phyloP scores from a whole-genome alignment of 2,797 vertebrate species.

The Acrocephalus scirpaceus region DNA sequence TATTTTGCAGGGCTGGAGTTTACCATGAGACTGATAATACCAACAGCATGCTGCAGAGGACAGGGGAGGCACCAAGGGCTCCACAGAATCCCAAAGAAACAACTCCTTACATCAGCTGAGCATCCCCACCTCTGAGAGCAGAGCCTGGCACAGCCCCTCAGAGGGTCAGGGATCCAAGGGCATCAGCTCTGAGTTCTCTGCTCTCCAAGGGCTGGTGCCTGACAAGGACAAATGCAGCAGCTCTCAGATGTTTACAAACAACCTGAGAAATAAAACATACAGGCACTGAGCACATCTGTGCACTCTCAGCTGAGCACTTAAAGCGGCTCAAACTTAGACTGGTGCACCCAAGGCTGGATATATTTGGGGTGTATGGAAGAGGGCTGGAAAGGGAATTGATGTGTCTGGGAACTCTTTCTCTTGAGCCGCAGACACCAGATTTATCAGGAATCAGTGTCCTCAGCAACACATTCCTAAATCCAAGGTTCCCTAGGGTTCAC shows the following conservation, averaged over 20 bases:
- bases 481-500: neutral
- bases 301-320: neutral
- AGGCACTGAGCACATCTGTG: neutral
- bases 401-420: neutral
- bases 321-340: neutral
- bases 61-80: neutral
- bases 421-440: neutral
- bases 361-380: accelerated
- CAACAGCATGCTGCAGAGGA: neutral
- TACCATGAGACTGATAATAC: neutral
- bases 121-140: accelerated
- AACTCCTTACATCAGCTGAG: neutral
- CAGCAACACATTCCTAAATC: neutral
- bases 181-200: accelerated
- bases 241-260: neutral
- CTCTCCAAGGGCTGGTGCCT: neutral
- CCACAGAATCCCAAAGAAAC: no score
- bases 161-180: neutral
- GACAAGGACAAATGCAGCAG: neutral
- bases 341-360: no score
- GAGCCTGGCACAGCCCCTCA: neutral
- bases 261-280: neutral
- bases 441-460: neutral
- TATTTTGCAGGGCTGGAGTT: neutral
- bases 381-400: neutral